These are phyloP conservation scores for Thripadectes ignobilis DNA, from an alignment of 2,797 vertebrate genomes.

Conservation along the genomic window DNA sequence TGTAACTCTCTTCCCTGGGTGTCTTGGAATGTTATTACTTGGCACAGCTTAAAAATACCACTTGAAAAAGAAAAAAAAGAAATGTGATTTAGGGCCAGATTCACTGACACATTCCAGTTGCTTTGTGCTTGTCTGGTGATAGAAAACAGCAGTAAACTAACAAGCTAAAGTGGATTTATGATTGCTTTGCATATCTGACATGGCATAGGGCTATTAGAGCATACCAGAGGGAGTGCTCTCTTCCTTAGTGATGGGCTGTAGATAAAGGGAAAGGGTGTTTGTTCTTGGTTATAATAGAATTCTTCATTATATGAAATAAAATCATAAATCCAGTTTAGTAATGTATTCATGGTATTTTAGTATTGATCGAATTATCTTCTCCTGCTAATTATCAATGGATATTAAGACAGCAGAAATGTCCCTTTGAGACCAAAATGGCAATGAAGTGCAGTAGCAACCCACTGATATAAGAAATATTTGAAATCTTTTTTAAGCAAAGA, in stretches of 20 bases:
- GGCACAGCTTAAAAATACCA: constrained; percentile 36
- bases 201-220: constrained; percentile 8
- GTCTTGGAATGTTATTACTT: constrained; percentile 41
- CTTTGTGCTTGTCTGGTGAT: constrained; percentile 62
- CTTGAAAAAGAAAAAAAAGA: constrained; percentile 21
- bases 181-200: constrained; percentile 57
- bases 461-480: neutral
- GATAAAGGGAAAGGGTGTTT: constrained; percentile 34
- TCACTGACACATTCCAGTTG: constrained; percentile 61
- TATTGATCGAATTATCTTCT: neutral
- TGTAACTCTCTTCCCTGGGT: neutral
- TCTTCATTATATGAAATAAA: neutral
- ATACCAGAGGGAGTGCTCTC: constrained; percentile 40
- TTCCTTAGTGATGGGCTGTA: constrained; percentile 35
- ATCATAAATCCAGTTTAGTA: neutral
- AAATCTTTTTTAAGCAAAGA: neutral
- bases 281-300: neutral
- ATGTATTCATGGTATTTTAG: neutral
- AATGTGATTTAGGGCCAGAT: constrained; percentile 49
- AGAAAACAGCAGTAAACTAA: constrained; percentile 64
- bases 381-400: neutral
- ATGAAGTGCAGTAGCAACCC: neutral
- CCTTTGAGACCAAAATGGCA: neutral
- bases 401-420: neutral
- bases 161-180: constrained; percentile 64